A percentile compares a stretch with the other conserved stretches of the same genome.
These are phyloP conservation scores for Ptychoptera albimana DNA, from an alignment of 2,888 invertebrate genomes.

Conservation along the genomic window DNA sequence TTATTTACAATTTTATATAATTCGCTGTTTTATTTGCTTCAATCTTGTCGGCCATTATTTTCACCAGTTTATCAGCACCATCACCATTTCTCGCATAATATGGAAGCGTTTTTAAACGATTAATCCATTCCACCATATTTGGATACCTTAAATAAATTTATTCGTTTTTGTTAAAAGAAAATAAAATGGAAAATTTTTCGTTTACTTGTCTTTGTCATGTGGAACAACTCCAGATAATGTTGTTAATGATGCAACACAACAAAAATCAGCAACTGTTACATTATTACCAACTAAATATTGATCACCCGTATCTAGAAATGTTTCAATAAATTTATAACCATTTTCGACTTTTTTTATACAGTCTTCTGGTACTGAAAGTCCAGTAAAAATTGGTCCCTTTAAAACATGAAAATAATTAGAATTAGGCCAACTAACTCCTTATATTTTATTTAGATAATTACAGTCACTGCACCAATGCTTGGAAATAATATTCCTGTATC, in stretches of 20 bases:
- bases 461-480: slow-evolving; percentile 21
- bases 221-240: not conserved
- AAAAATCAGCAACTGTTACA: slow-evolving; percentile 1
- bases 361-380: slow-evolving; percentile 9
- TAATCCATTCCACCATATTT: slow-evolving; percentile 18
- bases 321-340: slow-evolving; percentile 20
- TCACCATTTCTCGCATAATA: slow-evolving; percentile 19
- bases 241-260: not conserved
- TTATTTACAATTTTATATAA: too few relatives aligned
- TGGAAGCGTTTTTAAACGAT: slow-evolving; percentile 17
- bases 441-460: slow-evolving; percentile 23
- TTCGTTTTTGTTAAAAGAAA: not conserved
- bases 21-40: too few relatives aligned
- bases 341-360: slow-evolving; percentile 21
- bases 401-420: too few relatives aligned
- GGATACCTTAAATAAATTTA: slow-evolving; percentile 19
- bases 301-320: slow-evolving; percentile 15
- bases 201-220: not conserved
- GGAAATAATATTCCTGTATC: slow-evolving; percentile 32
- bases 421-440: too few relatives aligned
- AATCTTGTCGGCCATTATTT: slow-evolving; percentile 11
- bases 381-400: not conserved
- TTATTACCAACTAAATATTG: slow-evolving; percentile 16
- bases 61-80: slow-evolving; percentile 15
- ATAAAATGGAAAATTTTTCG: too few relatives aligned